Evolutionary conservation across 2,113 vertebrate genomes (phyloP).

Genomic region (Stercorarius parasiticus): DNA sequence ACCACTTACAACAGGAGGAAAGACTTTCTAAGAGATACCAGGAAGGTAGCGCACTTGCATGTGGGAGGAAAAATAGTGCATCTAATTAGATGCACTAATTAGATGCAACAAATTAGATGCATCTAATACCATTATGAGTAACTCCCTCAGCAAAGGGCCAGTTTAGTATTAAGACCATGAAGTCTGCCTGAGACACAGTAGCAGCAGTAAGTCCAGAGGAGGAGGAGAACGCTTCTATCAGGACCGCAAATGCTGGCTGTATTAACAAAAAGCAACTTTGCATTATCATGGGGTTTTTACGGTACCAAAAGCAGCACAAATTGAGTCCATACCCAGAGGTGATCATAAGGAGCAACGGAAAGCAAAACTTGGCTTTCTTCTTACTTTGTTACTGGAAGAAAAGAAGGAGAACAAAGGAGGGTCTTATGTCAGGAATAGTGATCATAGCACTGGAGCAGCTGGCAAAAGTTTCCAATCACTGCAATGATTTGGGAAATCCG

Average conservation of each 20-base stretch:
- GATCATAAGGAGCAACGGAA: background rate
- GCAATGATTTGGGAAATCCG: background rate
- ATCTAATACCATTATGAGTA: background rate
- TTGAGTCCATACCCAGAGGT: background rate
- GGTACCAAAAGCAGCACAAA: accelerated
- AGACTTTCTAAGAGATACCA: background rate
- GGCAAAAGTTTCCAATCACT: background rate
- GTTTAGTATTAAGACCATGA: background rate
- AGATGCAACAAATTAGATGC: no score
- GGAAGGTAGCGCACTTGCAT: accelerated
- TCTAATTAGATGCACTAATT: no score
- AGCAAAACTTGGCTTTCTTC: background rate
- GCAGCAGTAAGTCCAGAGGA: background rate
- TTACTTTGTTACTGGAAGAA: background rate
- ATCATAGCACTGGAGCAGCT: background rate
- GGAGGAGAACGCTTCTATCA: background rate
- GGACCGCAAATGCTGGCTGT: background rate
- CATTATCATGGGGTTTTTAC: background rate
- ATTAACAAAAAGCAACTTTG: background rate
- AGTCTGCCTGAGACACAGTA: background rate
- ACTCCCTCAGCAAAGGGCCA: background rate
- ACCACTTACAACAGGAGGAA: background rate
- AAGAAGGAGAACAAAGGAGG: background rate
- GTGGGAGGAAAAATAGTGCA: background rate
- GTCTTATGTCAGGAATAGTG: background rate